These are phyloP conservation scores for Xestobium rufovillosum DNA, from an alignment of 2,888 invertebrate species.

Conservation along the genomic window DNA sequence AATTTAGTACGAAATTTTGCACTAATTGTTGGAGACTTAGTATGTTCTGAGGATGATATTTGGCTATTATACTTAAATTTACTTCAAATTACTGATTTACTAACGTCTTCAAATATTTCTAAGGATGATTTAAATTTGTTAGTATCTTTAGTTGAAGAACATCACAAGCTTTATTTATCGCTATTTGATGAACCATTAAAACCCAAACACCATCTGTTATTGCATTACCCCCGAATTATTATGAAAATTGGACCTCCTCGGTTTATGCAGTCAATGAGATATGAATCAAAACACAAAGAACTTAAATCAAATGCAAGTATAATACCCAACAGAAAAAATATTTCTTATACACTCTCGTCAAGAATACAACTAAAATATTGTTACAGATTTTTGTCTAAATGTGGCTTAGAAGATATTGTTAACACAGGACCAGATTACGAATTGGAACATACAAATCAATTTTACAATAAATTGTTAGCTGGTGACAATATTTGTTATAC, in stretches of 20 bases:
- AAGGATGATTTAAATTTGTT: constrained; percentile 14
- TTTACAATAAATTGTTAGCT: no score
- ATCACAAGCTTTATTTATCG: constrained; percentile 12
- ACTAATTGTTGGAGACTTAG: constrained; percentile 16
- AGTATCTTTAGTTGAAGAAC: constrained; percentile 13
- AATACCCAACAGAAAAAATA: no score
- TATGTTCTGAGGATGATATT: constrained; percentile 9
- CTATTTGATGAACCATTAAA: constrained; percentile 12
- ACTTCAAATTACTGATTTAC: constrained; percentile 8
- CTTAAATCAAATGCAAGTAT: constrained; percentile 20
- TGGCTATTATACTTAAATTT: constrained; percentile 15
- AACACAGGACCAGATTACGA: no score
- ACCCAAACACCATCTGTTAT: constrained; percentile 20
- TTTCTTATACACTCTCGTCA: no score
- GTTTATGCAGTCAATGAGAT: constrained; percentile 13
- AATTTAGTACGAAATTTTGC: constrained; percentile 13
- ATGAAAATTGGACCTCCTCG: constrained; percentile 15
- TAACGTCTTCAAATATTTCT: no score
- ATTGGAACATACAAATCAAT: no score
- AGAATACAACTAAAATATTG: no score
- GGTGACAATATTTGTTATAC: no score
- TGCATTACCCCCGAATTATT: constrained; percentile 20
- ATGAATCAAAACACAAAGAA: constrained; percentile 19
- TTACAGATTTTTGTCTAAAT: no score
- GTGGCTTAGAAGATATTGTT: no score